phyloP scores from a whole-genome alignment of 2,797 vertebrate genomes.

The Pseudopleuronectes americanus region DNA sequence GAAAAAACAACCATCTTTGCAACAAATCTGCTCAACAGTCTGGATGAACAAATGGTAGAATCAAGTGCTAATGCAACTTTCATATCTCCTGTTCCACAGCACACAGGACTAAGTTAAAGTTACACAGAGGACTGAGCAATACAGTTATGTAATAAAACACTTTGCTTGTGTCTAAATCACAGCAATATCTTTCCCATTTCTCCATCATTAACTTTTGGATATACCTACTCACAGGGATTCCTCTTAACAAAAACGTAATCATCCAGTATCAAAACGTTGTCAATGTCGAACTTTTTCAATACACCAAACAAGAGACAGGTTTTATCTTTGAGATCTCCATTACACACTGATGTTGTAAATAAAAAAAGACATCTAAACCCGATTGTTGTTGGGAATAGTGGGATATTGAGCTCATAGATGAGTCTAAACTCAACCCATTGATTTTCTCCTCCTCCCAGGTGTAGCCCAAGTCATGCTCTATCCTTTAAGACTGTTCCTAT shows the following conservation, averaged over 20 bases:
- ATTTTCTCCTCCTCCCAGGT: background rate
- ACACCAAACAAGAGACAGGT: background rate
- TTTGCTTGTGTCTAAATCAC: constrained; percentile 6
- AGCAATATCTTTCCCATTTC: background rate
- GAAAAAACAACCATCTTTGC: constrained; percentile 27
- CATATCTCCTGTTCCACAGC: background rate
- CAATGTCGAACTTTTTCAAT: background rate
- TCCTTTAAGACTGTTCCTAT: background rate
- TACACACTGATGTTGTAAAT: background rate
- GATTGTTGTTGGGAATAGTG: too few relatives aligned
- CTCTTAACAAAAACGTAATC: background rate
- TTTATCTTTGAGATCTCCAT: background rate
- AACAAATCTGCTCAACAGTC: constrained; percentile 30
- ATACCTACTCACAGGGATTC: background rate
- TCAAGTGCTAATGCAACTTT: constrained; percentile 15
- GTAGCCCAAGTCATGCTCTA: background rate
- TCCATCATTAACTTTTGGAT: background rate
- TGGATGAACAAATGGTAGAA: constrained; percentile 13
- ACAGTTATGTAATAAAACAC: constrained; percentile 8
- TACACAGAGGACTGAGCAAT: constrained; percentile 4
- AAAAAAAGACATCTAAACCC: too few relatives aligned
- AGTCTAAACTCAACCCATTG: background rate
- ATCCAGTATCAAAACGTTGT: background rate
- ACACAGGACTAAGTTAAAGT: constrained; percentile 11
- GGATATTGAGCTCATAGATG: too few relatives aligned